phyloP scores from a whole-genome alignment of 2,888 invertebrate species.

The Temnothorax ravouxi region DNA sequence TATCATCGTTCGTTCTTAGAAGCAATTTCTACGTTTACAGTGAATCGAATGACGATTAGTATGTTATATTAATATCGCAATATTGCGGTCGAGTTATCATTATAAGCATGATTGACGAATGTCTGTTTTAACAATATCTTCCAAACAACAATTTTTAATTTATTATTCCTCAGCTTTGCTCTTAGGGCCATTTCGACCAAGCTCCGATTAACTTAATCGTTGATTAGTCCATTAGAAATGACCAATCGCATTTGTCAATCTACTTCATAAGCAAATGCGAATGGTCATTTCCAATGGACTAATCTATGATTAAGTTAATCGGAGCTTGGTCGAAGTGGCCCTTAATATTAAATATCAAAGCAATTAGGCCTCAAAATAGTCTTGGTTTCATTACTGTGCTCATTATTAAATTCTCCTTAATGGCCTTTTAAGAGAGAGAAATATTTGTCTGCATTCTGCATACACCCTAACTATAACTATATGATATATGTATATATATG shows the following conservation, averaged over 20 bases:
- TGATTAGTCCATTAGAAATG: too few relatives aligned
- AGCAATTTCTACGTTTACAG: neutral
- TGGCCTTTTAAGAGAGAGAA: neutral
- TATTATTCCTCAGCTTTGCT: neutral
- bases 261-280: too few relatives aligned
- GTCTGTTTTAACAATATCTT: neutral
- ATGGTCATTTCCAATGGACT: too few relatives aligned
- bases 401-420: neutral
- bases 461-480: neutral
- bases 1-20: neutral
- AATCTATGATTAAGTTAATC: too few relatives aligned
- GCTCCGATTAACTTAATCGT: too few relatives aligned
- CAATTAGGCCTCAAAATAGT: neutral
- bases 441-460: neutral
- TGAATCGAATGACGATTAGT: neutral
- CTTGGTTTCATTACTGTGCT: neutral
- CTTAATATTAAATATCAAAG: too few relatives aligned
- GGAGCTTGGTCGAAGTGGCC: too few relatives aligned
- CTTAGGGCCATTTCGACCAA: too few relatives aligned
- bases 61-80: neutral
- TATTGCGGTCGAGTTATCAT: conserved; percentile 4
- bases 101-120: neutral
- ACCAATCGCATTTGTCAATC: too few relatives aligned
- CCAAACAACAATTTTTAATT: neutral
- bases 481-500: neutral